These are phyloP conservation scores for Heliocidaris tuberculata DNA, from an alignment of 35 echinoderm and acorn worm species.

Conservation along the genomic window DNA sequence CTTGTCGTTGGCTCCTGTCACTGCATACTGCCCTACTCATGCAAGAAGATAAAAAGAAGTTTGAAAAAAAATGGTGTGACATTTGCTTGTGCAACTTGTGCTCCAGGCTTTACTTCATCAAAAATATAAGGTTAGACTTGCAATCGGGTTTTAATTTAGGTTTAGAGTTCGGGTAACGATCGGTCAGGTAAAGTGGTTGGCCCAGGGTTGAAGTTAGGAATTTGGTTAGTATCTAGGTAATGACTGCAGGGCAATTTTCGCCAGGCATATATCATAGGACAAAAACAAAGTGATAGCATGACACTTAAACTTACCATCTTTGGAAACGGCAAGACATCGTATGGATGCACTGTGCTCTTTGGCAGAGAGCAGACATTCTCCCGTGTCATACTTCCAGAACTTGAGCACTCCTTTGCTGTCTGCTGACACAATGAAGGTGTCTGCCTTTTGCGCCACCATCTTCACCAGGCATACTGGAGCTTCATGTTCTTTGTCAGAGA, in stretches of 20 bases:
- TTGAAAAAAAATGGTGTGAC: background rate
- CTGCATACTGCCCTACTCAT: background rate
- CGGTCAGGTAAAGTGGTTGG: too few species aligned
- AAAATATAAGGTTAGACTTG: too few species aligned
- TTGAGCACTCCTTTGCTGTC: constrained; percentile 49
- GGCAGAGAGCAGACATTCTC: constrained; percentile 52
- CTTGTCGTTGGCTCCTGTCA: background rate
- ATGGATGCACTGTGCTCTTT: background rate
- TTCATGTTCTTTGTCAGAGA: background rate
- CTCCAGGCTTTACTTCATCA: too few species aligned
- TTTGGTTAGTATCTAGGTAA: too few species aligned
- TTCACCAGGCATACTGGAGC: background rate
- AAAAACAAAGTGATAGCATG: background rate
- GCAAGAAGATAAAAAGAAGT: background rate
- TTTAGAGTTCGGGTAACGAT: too few species aligned
- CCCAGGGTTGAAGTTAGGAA: too few species aligned
- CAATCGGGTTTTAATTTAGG: too few species aligned
- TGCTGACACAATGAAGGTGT: constrained; percentile 37
- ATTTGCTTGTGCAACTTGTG: too few species aligned
- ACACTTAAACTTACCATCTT: background rate
- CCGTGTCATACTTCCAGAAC: constrained; percentile 57
- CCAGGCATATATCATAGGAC: too few species aligned
- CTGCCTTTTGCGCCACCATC: background rate
- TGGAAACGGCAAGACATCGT: background rate
- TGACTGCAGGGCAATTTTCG: too few species aligned